A percentile compares a stretch with the other conserved stretches of the same genome.
These are phyloP conservation scores for Drosophila sp. DNA, from an alignment of 1,140 invertebrate genomes.

Conservation along the genomic window DNA sequence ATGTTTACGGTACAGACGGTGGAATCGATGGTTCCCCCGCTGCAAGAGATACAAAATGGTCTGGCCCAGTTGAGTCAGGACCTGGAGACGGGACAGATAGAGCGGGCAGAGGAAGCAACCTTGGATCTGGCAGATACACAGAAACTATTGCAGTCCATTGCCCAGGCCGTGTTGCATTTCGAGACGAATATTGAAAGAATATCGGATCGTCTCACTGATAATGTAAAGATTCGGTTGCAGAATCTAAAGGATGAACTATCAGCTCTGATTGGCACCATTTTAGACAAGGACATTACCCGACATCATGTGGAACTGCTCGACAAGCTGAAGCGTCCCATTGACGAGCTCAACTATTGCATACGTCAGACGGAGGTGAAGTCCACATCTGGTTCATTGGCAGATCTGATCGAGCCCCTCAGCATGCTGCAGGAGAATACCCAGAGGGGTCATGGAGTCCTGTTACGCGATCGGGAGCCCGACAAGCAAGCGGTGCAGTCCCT, in stretches of 20 bases:
- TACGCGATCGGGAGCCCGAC: constrained; percentile 48
- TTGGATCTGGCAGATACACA: constrained; percentile 76
- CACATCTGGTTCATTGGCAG: constrained; percentile 72
- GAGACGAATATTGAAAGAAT: constrained; percentile 79
- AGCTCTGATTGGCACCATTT: constrained; percentile 69
- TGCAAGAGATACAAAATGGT: constrained; percentile 85
- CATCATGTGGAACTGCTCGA: constrained; percentile 74
- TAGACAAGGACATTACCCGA: constrained; percentile 75
- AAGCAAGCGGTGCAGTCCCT: constrained; percentile 60
- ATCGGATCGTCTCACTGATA: constrained; percentile 53
- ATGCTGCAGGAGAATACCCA: constrained; percentile 70
- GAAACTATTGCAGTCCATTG: constrained; percentile 78
- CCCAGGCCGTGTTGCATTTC: constrained; percentile 80
- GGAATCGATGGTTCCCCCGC: constrained; percentile 85
- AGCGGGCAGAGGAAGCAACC: constrained; percentile 45
- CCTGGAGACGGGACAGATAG: constrained; percentile 67
- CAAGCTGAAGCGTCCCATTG: constrained; percentile 73
- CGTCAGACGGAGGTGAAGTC: constrained; percentile 81
- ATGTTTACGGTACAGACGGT: constrained; percentile 84
- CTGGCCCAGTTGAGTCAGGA: constrained; percentile 82
- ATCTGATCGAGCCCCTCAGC: constrained; percentile 82
- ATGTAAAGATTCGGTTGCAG: constrained; percentile 61
- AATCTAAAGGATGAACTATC: constrained; percentile 78
- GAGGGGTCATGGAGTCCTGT: constrained; percentile 62
- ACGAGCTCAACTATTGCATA: constrained; percentile 83